These are phyloP conservation scores for Sakesphorus luctuosus DNA, from an alignment of 2,113 vertebrate species.

Conservation along the genomic window DNA sequence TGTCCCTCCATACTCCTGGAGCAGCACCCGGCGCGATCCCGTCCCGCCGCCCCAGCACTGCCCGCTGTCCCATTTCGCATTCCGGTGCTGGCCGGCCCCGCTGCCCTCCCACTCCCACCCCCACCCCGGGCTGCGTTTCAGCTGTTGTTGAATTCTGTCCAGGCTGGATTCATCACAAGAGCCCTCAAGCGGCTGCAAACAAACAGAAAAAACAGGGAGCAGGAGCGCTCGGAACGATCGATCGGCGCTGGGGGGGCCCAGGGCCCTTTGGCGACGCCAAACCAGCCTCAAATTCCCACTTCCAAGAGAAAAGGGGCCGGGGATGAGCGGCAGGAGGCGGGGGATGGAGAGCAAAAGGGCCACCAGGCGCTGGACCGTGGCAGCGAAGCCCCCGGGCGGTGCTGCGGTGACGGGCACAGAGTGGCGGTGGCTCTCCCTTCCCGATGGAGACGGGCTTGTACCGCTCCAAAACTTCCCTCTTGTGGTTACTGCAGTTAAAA, in stretches of 20 bases:
- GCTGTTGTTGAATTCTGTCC: slow-evolving; percentile 64
- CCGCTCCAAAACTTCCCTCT: slow-evolving; percentile 61
- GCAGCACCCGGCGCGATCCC: fast-evolving
- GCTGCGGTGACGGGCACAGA: not conserved
- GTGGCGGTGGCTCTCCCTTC: not conserved
- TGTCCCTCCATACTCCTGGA: not conserved
- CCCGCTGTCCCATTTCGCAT: slow-evolving; percentile 52
- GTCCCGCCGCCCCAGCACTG: not conserved
- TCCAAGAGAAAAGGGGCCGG: not conserved
- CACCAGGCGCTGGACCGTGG: not conserved
- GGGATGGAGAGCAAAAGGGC: not conserved
- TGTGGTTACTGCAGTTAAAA: slow-evolving; percentile 50
- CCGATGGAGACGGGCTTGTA: not conserved
- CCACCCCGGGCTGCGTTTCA: slow-evolving; percentile 61
- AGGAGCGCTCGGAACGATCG: slow-evolving; percentile 40
- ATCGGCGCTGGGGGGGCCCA: not conserved
- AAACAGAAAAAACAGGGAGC: slow-evolving; percentile 42
- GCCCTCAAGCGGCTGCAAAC: slow-evolving; percentile 71
- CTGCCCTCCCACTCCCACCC: slow-evolving; percentile 66
- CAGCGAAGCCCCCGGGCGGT: not conserved
- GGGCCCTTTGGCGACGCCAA: not conserved
- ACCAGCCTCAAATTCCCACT: not conserved
- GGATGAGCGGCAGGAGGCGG: not conserved
- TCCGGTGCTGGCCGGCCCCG: slow-evolving; percentile 46
- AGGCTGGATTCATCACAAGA: slow-evolving; percentile 70